These are phyloP conservation scores for Sthenelais limicola DNA, from an alignment of 2,888 invertebrate genomes.

Conservation along the genomic window DNA sequence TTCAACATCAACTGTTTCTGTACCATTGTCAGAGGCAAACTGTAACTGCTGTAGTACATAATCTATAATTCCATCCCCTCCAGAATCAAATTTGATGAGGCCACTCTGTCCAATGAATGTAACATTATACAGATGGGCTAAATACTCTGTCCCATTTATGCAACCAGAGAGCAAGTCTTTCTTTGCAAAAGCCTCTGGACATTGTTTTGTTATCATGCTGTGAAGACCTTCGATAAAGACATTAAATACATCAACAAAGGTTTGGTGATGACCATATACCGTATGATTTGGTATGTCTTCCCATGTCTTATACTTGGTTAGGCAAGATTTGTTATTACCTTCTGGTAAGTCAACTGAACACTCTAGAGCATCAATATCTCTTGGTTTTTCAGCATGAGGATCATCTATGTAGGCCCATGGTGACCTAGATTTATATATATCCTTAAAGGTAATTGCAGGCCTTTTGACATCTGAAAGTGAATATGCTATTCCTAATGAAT, in stretches of 20 bases:
- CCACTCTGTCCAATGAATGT: conserved; percentile 55
- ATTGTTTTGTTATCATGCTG: conserved; percentile 51
- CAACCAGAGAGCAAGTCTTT: conserved; percentile 49
- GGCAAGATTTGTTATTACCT: background rate
- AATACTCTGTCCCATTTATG: conserved; percentile 50
- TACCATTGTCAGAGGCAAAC: background rate
- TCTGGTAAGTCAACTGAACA: background rate
- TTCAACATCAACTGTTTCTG: background rate
- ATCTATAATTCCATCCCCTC: conserved; percentile 56
- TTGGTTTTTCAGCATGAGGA: background rate
- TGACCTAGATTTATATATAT: background rate
- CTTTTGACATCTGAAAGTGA: background rate
- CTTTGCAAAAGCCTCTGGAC: conserved; percentile 45
- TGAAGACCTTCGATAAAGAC: conserved; percentile 56
- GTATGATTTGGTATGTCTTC: background rate
- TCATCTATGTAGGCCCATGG: background rate
- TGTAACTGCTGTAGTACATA: conserved; percentile 56
- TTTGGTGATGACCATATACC: background rate
- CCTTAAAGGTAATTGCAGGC: background rate
- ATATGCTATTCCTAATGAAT: background rate
- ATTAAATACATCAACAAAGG: conserved; percentile 56
- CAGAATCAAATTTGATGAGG: conserved; percentile 55
- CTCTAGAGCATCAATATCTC: background rate
- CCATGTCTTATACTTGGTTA: background rate
- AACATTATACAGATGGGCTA: conserved; percentile 52